Evolutionary conservation across 2,888 invertebrate genomes (phyloP).

Genomic region (Hymenopus coronatus): DNA sequence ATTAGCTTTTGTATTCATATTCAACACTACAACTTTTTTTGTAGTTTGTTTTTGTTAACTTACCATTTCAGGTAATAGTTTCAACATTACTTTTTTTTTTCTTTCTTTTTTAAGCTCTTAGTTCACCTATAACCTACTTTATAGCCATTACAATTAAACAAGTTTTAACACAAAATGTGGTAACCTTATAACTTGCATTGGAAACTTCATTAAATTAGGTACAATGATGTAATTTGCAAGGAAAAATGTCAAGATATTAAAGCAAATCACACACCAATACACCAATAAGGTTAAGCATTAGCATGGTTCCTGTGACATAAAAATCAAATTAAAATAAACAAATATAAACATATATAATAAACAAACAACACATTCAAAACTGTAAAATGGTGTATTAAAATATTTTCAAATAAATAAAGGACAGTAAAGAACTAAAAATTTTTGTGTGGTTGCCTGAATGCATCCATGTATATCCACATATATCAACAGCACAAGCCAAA

Average conservation of each 20-base stretch:
- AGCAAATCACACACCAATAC: too few species aligned
- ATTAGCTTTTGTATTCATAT: not conserved
- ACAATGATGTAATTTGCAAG: too few species aligned
- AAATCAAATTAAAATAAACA: not conserved
- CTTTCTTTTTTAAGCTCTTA: not conserved
- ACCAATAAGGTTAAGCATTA: not conserved
- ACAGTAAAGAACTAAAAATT: not conserved
- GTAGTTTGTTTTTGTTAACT: too few species aligned
- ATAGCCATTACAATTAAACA: not conserved
- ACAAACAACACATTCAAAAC: too few species aligned
- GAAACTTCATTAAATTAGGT: too few species aligned
- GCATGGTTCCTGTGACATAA: not conserved
- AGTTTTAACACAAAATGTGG: not conserved
- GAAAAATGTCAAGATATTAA: too few species aligned
- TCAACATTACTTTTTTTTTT: not conserved
- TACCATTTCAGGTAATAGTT: not conserved
- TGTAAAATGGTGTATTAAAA: not conserved
- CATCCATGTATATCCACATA: too few species aligned
- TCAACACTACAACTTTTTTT: not conserved
- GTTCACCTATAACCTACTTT: not conserved
- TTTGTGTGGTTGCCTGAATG: too few species aligned
- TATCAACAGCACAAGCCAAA: too few species aligned
- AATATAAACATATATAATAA: too few species aligned
- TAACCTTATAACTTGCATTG: not conserved
- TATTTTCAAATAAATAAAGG: not conserved